Base-by-base conservation (phyloP, 1,140 invertebrate species). In the Brachionus angularis region DNA sequence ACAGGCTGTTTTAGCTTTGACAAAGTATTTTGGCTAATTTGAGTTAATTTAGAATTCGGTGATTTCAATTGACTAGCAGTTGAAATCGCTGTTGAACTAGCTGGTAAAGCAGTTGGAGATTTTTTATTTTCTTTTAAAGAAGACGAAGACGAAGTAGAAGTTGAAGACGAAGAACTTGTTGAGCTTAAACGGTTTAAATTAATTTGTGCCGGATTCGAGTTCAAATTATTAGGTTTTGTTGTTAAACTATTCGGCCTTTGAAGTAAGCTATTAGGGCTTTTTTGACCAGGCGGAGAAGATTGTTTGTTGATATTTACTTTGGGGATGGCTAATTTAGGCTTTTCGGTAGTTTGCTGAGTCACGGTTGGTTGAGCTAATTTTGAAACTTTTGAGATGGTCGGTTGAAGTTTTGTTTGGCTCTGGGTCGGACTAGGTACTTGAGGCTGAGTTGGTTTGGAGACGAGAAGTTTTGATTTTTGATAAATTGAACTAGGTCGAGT, bases 41-140 rank as follows among this genome's bases (percentile, higher is more conserved):
- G 25, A 16, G 8, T 29, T 39, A n/a, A n/a, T 31, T 42, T 58
- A 25, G 7, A 21, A 42, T 31, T 36, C 1, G 34, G 16, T 18
- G 53, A 58, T 58, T 58, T 58, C 21, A 33, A 10, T 39, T 58
- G 53, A 58, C 33, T 58, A 58, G n/a, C n/a, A n/a, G n/a, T n/a
- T n/a, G n/a, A n/a, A n/a, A n/a, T n/a, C n/a, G n/a, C n/a, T n/a
- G n/a, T n/a, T n/a, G n/a, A n/a, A n/a, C n/a, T n/a, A n/a, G n/a
- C n/a, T n/a, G n/a, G n/a, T n/a, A n/a, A n/a, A n/a, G n/a, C n/a
- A n/a, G 34, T 58, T 7, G 53, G 34, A 4, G 34, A 39, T 58
- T 58, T 58, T 58, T 58, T 58, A 23, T 58, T 58, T 58, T 58
- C 53, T 58, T 58, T 58, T n/a, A 58, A 23, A 10, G 53, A 58